phyloP scores from a whole-genome alignment of 2,888 invertebrate species.

The Drosophila mayaguana region DNA sequence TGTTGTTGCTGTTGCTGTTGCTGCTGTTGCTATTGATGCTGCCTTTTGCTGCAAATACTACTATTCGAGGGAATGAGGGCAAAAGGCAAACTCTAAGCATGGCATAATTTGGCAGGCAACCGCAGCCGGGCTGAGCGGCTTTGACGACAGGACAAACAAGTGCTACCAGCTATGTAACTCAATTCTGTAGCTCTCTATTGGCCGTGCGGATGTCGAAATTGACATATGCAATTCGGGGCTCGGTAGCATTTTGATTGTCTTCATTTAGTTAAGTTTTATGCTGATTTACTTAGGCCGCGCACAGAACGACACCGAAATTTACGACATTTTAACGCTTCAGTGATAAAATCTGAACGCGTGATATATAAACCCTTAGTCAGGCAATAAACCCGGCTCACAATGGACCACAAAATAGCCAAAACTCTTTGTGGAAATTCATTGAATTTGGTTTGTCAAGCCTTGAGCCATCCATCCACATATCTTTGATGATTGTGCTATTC shows the following conservation, averaged over 20 bases:
- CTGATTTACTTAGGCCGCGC: slow-evolving; percentile 75
- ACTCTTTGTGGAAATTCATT: slow-evolving; percentile 36
- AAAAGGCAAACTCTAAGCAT: slow-evolving; percentile 68
- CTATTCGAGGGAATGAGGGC: slow-evolving; percentile 69
- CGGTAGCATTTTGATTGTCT: slow-evolving; percentile 74
- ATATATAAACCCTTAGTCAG: slow-evolving; percentile 47
- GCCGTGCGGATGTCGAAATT: slow-evolving; percentile 60
- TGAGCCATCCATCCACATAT: background rate
- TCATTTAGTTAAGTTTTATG: slow-evolving; percentile 78
- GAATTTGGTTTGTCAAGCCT: slow-evolving; percentile 23
- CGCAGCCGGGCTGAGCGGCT: slow-evolving; percentile 36
- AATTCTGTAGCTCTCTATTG: slow-evolving; percentile 49
- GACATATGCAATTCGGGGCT: slow-evolving; percentile 64
- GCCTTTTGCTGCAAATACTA: slow-evolving; percentile 65
- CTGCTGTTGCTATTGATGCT: slow-evolving; percentile 13
- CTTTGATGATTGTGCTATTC: slow-evolving; percentile 55
- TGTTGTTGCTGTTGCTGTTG: slow-evolving; percentile 31
- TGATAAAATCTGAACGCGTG: slow-evolving; percentile 68
- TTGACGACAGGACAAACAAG: slow-evolving; percentile 53
- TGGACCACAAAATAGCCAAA: slow-evolving; percentile 37
- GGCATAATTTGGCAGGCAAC: slow-evolving; percentile 68
- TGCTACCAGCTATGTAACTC: slow-evolving; percentile 61
- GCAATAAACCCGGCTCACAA: slow-evolving; percentile 48
- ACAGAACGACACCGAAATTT: slow-evolving; percentile 47
- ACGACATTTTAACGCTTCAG: slow-evolving; percentile 66